Percentiles rank a stretch among this genome's conserved stretches.
Conservation (phyloP, 2,113 vertebrate species). For the Phylloscopus trochiloides region DNA sequence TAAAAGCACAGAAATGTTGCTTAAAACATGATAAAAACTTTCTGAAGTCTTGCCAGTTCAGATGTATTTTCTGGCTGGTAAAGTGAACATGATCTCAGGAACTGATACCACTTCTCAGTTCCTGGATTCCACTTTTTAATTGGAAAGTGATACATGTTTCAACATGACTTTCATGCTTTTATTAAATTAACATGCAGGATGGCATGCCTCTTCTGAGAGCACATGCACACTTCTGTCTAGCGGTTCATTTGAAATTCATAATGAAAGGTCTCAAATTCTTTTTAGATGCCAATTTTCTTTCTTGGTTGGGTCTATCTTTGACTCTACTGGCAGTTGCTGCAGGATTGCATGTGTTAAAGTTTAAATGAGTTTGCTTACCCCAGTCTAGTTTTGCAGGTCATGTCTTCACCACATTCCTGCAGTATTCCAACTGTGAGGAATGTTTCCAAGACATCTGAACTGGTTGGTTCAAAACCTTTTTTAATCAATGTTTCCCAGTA, state of each 20-base stretch:
- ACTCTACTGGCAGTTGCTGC: neutral
- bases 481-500: neutral
- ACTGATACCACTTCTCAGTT: neutral
- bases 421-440: constrained; percentile 2
- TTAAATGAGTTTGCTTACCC: neutral
- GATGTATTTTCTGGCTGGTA: constrained; percentile 16
- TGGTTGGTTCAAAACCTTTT: neutral
- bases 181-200: neutral
- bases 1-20: constrained; percentile 19
- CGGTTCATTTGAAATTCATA: neutral
- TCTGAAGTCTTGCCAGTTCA: constrained; percentile 40
- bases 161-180: constrained; percentile 12
- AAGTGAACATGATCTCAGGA: constrained; percentile 29
- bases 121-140: constrained; percentile 34
- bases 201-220: neutral
- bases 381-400: neutral
- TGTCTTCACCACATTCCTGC: neutral
- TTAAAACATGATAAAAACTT: constrained; percentile 6
- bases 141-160: constrained; percentile 18
- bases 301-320: neutral
- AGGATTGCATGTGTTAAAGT: neutral
- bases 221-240: neutral
- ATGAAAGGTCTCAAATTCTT: neutral
- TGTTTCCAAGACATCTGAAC: neutral
- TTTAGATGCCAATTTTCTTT: neutral